Conservation (phyloP, 2,113 vertebrate genomes). For the Eubucco bourcierii region DNA sequence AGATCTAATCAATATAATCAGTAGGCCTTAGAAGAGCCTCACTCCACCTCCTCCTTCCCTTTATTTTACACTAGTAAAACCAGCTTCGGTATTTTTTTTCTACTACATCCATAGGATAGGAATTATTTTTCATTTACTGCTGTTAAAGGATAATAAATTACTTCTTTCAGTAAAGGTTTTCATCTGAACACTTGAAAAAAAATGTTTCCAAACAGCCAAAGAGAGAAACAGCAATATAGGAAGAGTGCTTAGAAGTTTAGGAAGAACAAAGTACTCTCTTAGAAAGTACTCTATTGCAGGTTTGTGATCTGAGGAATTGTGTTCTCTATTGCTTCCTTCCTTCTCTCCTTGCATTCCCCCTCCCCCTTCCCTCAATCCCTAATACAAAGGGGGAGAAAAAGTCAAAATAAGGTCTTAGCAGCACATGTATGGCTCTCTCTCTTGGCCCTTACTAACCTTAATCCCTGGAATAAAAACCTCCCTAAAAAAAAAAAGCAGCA, state of each 20-base stretch:
- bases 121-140: background rate
- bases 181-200: background rate
- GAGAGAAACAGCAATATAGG: background rate
- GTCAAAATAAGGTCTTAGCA: background rate
- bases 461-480: background rate
- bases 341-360: background rate
- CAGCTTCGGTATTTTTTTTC: background rate
- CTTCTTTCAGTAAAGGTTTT: background rate
- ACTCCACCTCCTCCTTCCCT: background rate
- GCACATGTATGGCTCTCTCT: background rate
- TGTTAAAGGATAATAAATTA: background rate
- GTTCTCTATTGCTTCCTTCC: background rate
- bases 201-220: background rate
- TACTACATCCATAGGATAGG: background rate
- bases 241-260: background rate
- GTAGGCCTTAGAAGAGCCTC: background rate
- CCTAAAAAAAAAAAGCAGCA: background rate
- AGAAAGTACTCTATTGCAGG: background rate
- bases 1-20: background rate
- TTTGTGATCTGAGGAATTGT: background rate
- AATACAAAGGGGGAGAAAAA: background rate
- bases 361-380: accelerated
- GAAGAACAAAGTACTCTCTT: background rate
- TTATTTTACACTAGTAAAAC: background rate
- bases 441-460: background rate